phyloP scores from a whole-genome alignment of 2,888 invertebrate species.

The Apamea monoglypha region DNA sequence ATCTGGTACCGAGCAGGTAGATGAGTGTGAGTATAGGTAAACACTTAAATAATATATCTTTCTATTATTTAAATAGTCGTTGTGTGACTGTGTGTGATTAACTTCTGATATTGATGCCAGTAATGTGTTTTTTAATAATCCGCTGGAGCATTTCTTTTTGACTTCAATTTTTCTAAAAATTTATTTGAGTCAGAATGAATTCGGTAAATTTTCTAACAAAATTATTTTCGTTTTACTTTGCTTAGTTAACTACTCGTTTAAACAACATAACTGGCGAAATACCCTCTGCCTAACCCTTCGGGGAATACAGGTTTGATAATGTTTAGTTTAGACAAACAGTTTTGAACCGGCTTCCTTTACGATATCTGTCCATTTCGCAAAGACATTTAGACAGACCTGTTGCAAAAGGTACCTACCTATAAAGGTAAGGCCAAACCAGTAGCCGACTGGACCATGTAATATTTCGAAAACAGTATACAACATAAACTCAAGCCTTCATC shows the following conservation, averaged over 20 bases:
- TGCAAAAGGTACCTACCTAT: background rate
- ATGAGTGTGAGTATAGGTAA: background rate
- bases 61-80: background rate
- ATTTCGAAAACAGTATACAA: constrained; percentile 6
- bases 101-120: background rate
- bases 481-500: background rate
- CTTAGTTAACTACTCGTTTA: too few relatives aligned
- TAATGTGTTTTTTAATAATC: background rate
- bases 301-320: too few relatives aligned
- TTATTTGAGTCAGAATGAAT: too few relatives aligned
- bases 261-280: too few relatives aligned
- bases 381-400: too few relatives aligned
- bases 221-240: too few relatives aligned
- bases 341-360: background rate
- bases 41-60: background rate
- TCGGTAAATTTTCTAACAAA: too few relatives aligned
- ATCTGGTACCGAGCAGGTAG: background rate
- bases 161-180: too few relatives aligned
- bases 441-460: background rate
- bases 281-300: too few relatives aligned
- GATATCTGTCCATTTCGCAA: background rate
- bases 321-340: background rate
- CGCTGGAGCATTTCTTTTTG: background rate
- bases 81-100: background rate
- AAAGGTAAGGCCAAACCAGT: background rate